Evolutionary conservation across 2,113 vertebrate genomes (phyloP).

Genomic region (Oryzias woworae): DNA sequence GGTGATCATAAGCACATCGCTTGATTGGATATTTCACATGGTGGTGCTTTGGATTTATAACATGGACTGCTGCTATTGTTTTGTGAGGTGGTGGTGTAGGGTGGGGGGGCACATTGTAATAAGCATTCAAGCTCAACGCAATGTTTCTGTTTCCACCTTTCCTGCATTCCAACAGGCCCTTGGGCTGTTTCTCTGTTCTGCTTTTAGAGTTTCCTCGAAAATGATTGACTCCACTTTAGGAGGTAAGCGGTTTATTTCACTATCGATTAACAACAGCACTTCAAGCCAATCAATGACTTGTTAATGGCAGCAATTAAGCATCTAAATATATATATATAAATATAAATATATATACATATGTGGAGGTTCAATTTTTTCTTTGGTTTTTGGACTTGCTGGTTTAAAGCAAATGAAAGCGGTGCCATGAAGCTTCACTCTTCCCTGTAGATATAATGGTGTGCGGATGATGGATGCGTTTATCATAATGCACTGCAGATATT

Average conservation of each 20-base stretch:
- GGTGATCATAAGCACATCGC: slow-evolving; percentile 55
- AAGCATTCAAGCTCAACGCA: slow-evolving; percentile 43
- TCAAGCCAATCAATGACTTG: slow-evolving; percentile 16
- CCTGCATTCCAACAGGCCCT: slow-evolving; percentile 31
- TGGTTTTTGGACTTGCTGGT: too few species aligned
- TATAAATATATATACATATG: neutral
- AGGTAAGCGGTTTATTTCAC: slow-evolving; percentile 24
- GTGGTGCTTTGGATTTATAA: slow-evolving; percentile 52
- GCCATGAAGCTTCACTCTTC: neutral
- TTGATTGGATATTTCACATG: slow-evolving; percentile 62
- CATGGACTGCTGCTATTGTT: slow-evolving; percentile 38
- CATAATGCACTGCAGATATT: neutral
- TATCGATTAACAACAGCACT: slow-evolving; percentile 18
- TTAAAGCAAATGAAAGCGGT: too few species aligned
- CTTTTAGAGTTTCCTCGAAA: slow-evolving; percentile 29
- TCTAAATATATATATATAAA: neutral
- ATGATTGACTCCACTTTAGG: slow-evolving; percentile 23
- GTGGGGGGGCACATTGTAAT: slow-evolving; percentile 11
- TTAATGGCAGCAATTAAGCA: slow-evolving; percentile 32
- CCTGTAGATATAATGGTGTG: neutral
- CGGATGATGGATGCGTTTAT: neutral
- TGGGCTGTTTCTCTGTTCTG: slow-evolving; percentile 29
- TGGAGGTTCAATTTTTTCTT: neutral
- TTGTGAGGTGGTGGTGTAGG: slow-evolving; percentile 25
- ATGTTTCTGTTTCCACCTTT: slow-evolving; percentile 28